Evolutionary conservation across 1,140 invertebrate species (phyloP).

Genomic region (Popillia japonica): DNA sequence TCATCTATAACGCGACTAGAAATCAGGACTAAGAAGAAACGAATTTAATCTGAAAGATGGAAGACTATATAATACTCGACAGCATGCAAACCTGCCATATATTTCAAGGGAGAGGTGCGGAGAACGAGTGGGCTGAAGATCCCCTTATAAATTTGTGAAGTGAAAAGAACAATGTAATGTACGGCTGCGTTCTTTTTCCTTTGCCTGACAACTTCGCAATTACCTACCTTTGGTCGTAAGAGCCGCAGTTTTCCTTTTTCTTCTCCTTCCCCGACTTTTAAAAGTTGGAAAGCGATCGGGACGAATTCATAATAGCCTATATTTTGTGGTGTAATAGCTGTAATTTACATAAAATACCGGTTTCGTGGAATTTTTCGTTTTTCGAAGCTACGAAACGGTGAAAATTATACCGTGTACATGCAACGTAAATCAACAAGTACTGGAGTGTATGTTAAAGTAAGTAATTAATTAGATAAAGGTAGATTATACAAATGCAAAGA

Average conservation of each 20-base stretch:
- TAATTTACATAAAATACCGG: constrained; percentile 16
- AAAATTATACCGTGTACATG: background rate
- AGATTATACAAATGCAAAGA: too few species aligned
- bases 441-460: too few species aligned
- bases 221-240: too few species aligned
- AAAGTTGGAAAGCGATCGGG: constrained; percentile 5
- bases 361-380: constrained; percentile 6
- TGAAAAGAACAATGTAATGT: constrained; percentile 7
- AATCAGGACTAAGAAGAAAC: too few species aligned
- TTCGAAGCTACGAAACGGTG: background rate
- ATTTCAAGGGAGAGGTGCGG: background rate
- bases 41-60: constrained; percentile 4
- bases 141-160: background rate
- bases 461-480: too few species aligned
- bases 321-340: background rate
- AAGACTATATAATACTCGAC: background rate
- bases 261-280: background rate
- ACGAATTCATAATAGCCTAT: constrained; percentile 6
- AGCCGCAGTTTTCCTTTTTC: background rate
- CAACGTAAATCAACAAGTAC: too few species aligned
- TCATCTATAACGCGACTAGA: too few species aligned
- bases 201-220: too few species aligned
- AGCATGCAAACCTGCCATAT: background rate
- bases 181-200: background rate
- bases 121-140: background rate